Conservation (phyloP, 2,888 invertebrate species). For the Argyresthia goedartella region DNA sequence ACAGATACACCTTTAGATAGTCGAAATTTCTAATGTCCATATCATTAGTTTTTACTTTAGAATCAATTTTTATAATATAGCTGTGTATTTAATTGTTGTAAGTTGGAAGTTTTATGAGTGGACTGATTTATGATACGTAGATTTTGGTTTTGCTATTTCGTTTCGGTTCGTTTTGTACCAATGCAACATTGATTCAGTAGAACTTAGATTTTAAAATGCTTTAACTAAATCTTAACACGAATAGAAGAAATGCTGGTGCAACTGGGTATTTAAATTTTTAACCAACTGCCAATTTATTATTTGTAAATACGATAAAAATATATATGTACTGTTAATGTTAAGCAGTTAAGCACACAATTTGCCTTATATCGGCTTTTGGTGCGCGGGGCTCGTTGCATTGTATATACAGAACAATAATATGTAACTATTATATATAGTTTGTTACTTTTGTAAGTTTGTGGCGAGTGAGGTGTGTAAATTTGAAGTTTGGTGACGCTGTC, state of each 20-base stretch:
- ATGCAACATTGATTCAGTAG: constrained; percentile 12
- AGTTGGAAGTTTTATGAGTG: constrained; percentile 39
- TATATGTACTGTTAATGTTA: constrained; percentile 42
- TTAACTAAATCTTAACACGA: constrained; percentile 44
- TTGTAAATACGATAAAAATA: constrained; percentile 60
- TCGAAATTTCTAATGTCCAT: constrained; percentile 64
- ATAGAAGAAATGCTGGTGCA: constrained; percentile 41
- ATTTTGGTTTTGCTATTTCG: constrained; percentile 36
- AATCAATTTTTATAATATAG: constrained; percentile 33
- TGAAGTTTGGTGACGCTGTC: constrained; percentile 31
- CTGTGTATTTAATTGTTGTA: constrained; percentile 33
- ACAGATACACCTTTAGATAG: constrained; percentile 45
- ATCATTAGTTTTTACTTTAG: constrained; percentile 70
- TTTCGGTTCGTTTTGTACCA: constrained; percentile 38
- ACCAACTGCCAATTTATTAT: constrained; percentile 50
- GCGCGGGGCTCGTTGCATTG: constrained; percentile 49
- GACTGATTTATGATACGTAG: constrained; percentile 24
- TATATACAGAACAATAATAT: constrained; percentile 62
- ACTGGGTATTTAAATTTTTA: constrained; percentile 32
- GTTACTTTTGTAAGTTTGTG: constrained; percentile 63
- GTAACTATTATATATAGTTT: constrained; percentile 55
- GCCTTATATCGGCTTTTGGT: constrained; percentile 44
- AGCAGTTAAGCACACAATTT: constrained; percentile 48
- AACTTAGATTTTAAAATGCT: constrained; percentile 43
- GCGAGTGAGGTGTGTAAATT: constrained; percentile 51